Evolutionary conservation across 2,888 invertebrate species (phyloP), one percentile per base, ranked within the genome.

Genomic region (Hemithea aestivaria): DNA sequence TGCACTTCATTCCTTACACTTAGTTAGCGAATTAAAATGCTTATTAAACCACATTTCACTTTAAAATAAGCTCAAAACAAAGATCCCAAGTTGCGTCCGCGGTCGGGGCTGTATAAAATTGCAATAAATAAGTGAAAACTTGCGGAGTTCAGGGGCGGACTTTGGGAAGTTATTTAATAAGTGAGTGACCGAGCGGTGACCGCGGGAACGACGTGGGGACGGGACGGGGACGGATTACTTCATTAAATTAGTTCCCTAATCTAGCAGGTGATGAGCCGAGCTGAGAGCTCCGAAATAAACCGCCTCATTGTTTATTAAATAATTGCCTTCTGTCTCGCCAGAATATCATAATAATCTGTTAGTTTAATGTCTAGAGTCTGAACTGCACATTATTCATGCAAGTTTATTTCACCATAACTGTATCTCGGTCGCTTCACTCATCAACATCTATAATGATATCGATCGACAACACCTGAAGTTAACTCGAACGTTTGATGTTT

Each of bases 151-250:
- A 47, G 38, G 49, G 42, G 37, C 36, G 52, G 52, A 54, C 60
- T 56, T 48, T 56, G 46, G 43, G 35, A 75, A 74, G 62, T 74
- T 75, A 72, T 73, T 72, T 73, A 73, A 73, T 74, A 73, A 66
- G 55, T 56, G 56, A 57, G 57, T 53, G 51, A 53, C 48, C 51
- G 54, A 51, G 42, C 45, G 20, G 35, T 43, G 45, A 45, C 41
- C 36, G 53, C 57, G 28, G 10, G 23, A 10, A 6, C 23, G 20
- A 21, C 1, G 6, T 21, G 28, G 34, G 10, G 33, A 7, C 9
- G 26, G 16, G 2, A 9, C 28, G 34, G 11, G 22, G 11, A n/a
- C n/a, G 30, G 39, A 36, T 39, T 39, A 35, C 35, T 36, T 44
- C 39, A 44, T 39, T 44, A 39, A 44, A 39, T 39, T 44, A 33